These are phyloP conservation scores for Pygmarrhopalites habei DNA, from an alignment of 1,140 invertebrate genomes.

Conservation along the genomic window DNA sequence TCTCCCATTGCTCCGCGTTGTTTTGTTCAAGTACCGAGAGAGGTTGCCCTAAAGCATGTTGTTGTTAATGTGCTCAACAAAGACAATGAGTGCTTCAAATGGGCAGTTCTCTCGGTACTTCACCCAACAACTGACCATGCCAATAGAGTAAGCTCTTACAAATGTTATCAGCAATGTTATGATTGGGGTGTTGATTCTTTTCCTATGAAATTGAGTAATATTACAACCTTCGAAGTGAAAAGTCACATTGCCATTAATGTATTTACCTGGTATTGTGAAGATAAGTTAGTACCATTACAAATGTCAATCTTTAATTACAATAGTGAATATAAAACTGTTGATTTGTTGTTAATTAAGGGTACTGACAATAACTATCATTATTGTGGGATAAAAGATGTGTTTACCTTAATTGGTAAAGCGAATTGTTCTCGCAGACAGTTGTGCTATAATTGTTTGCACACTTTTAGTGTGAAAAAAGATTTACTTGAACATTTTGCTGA, in stretches of 20 bases:
- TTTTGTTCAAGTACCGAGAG: not conserved
- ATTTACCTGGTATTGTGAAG: not conserved
- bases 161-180: too few relatives aligned
- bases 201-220: not conserved
- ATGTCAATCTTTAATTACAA: constrained; percentile 4
- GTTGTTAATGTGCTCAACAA: constrained; percentile 12
- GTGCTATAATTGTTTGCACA: constrained; percentile 22
- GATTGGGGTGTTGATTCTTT: not conserved
- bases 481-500: not conserved
- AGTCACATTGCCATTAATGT: constrained; percentile 16
- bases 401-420: constrained; percentile 2
- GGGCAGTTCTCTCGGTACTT: constrained; percentile 3
- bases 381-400: constrained; percentile 6
- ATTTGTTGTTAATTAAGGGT: constrained; percentile 6
- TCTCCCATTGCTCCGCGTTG: not conserved
- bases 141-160: not conserved
- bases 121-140: not conserved
- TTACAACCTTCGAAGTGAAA: constrained; percentile 6
- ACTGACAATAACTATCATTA: not conserved
- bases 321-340: not conserved
- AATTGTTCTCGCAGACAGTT: not conserved
- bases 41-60: not conserved
- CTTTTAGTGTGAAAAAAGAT: not conserved
- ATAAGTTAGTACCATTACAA: not conserved
- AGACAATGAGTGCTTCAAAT: constrained; percentile 13